Percentiles rank a stretch among this genome's conserved stretches.
Conservation (phyloP, 1,140 invertebrate species). For the Coenobita brevimanus region DNA sequence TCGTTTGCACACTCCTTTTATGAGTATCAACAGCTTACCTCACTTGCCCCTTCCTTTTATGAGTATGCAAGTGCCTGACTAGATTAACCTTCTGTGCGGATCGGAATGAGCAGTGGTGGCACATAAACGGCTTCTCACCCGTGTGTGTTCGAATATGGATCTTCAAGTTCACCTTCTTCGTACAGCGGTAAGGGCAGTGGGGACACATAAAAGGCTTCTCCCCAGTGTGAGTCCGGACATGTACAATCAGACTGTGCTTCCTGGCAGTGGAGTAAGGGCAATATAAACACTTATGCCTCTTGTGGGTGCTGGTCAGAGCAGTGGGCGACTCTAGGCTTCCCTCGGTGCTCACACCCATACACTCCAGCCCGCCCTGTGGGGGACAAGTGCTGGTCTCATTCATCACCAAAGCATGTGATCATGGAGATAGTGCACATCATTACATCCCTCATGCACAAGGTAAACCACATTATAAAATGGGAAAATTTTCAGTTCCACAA, state of each 20-base stretch:
- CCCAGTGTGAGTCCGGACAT: constrained; percentile 48
- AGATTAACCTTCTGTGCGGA: constrained; percentile 36
- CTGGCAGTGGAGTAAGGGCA: constrained; percentile 30
- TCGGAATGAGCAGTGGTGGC: constrained; percentile 37
- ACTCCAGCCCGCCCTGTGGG: constrained; percentile 25
- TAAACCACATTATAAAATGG: no score
- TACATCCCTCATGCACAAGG: no score
- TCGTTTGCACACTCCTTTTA: no score
- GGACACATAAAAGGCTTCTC: constrained; percentile 47
- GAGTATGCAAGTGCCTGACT: constrained; percentile 39
- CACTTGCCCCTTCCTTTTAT: constrained; percentile 1
- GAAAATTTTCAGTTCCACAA: no score
- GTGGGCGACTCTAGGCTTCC: neutral
- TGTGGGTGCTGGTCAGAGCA: constrained; percentile 1
- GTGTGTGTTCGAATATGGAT: constrained; percentile 57
- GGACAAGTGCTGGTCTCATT: constrained; percentile 47
- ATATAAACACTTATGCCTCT: constrained; percentile 37
- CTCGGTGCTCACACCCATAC: neutral
- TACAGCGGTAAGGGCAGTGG: constrained; percentile 39
- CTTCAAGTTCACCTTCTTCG: constrained; percentile 50
- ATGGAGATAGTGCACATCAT: no score
- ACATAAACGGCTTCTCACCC: constrained; percentile 48
- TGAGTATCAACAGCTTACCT: no score
- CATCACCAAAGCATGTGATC: no score
- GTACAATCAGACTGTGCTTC: constrained; percentile 37